Evolutionary conservation across 1,140 invertebrate species (phyloP).

Genomic region (Brachionus manjavacas): DNA sequence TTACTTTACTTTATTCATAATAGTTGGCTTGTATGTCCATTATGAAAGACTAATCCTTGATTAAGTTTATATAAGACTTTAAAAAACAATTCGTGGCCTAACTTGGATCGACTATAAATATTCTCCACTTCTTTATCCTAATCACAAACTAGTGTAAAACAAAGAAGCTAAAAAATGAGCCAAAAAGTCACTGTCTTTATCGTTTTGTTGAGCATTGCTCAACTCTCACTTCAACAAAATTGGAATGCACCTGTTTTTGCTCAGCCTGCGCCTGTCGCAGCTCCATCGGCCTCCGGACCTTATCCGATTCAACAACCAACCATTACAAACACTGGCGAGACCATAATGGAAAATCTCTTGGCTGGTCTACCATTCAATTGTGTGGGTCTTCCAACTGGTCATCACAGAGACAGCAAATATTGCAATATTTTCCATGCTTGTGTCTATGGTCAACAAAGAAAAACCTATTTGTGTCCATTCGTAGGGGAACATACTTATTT

Average conservation of each 20-base stretch:
- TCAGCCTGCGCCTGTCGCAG: not conserved
- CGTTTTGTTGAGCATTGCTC: not conserved
- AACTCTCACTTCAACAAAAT: not conserved
- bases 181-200: not conserved
- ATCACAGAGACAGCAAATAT: not conserved
- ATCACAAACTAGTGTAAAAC: not conserved
- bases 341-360: conserved; percentile 3
- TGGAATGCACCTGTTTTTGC: not conserved
- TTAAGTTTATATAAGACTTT: conserved; percentile 1
- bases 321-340: conserved; percentile 18
- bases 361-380: conserved; percentile 38
- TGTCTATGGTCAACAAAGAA: conserved; percentile 9
- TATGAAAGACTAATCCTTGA: not conserved
- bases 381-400: not conserved
- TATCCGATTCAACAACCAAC: conserved; percentile 4
- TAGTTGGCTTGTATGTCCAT: not conserved
- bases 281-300: not conserved
- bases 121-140: not conserved
- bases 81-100: not conserved
- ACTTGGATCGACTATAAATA: not conserved
- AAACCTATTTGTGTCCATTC: not conserved
- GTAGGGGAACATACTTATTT: conserved; percentile 37
- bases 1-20: not conserved
- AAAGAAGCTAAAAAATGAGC: not conserved
- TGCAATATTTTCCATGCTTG: conserved; percentile 36